Conservation (phyloP, 2,113 vertebrate species). For the Diglossa brunneiventris region DNA sequence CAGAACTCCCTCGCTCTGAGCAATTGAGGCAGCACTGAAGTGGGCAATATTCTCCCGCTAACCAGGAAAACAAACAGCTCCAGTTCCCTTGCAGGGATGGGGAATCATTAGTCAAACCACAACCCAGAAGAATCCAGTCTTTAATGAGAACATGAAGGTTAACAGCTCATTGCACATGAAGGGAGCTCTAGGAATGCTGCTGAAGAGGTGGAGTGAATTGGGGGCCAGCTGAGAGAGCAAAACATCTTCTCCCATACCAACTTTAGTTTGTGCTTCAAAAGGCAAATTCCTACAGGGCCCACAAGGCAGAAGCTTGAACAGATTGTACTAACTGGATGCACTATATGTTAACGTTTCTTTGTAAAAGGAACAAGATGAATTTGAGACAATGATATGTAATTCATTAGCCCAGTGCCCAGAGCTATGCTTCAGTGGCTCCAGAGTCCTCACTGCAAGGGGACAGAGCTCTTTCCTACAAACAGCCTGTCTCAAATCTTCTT, state of each 20-base stretch:
- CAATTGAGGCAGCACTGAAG: neutral
- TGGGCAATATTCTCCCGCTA: fast-evolving
- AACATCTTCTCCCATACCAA: slow-evolving; percentile 7
- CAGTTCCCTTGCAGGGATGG: neutral
- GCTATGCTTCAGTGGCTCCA: fast-evolving
- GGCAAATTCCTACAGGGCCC: slow-evolving; percentile 38
- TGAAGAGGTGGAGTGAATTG: slow-evolving; percentile 23
- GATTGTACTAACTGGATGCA: slow-evolving; percentile 39
- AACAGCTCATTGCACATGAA: slow-evolving; percentile 56
- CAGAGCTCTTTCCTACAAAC: neutral
- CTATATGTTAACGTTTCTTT: slow-evolving; percentile 13
- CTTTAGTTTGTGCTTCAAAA: neutral
- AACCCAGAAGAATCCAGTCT: slow-evolving; percentile 34
- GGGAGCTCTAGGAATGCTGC: slow-evolving; percentile 37
- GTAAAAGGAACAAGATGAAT: slow-evolving; percentile 71
- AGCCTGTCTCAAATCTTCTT: neutral
- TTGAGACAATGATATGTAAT: neutral
- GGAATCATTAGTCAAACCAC: neutral
- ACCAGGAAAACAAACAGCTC: neutral
- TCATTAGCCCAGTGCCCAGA: neutral
- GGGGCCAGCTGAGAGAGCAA: neutral
- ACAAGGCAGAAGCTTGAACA: slow-evolving; percentile 63
- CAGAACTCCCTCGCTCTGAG: neutral
- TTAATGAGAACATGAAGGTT: slow-evolving; percentile 34
- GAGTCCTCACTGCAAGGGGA: neutral